A percentile compares a stretch with the other conserved stretches of the same genome.
These are phyloP conservation scores for Drosophila acutilabella DNA, from an alignment of 2,888 invertebrate genomes.

Conservation along the genomic window DNA sequence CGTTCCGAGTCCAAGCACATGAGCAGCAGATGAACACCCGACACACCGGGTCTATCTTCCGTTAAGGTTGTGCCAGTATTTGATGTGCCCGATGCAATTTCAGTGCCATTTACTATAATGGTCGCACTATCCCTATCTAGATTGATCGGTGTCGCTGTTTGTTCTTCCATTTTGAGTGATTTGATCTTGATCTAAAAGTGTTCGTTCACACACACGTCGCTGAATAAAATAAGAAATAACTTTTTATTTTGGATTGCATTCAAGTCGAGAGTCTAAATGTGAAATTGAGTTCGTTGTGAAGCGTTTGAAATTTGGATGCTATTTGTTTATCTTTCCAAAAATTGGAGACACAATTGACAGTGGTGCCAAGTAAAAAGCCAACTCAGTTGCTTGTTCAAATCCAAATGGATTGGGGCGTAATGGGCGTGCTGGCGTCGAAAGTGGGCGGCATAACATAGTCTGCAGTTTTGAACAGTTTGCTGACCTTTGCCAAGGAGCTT, in stretches of 20 bases:
- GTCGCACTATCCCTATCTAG: conserved; percentile 1
- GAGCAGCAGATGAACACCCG: conserved; percentile 44
- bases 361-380: conserved; percentile 26
- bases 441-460: background rate
- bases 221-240: background rate
- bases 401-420: background rate
- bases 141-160: background rate
- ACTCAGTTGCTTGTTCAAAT: conserved; percentile 9
- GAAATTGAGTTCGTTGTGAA: background rate
- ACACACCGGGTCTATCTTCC: conserved; percentile 26
- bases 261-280: background rate
- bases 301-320: conserved; percentile 22
- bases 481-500: conserved; percentile 65
- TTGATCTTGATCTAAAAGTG: too few relatives aligned
- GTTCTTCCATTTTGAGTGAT: conserved; percentile 28
- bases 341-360: background rate
- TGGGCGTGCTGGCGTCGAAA: background rate
- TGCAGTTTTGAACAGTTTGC: conserved; percentile 52
- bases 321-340: conserved; percentile 4
- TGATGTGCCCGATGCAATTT: background rate
- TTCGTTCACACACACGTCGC: background rate
- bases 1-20: conserved; percentile 23
- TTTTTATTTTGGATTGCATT: background rate
- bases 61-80: background rate
- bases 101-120: conserved; percentile 1